Base-by-base conservation (phyloP, 2,888 invertebrate genomes). In the Cantharis rustica region DNA sequence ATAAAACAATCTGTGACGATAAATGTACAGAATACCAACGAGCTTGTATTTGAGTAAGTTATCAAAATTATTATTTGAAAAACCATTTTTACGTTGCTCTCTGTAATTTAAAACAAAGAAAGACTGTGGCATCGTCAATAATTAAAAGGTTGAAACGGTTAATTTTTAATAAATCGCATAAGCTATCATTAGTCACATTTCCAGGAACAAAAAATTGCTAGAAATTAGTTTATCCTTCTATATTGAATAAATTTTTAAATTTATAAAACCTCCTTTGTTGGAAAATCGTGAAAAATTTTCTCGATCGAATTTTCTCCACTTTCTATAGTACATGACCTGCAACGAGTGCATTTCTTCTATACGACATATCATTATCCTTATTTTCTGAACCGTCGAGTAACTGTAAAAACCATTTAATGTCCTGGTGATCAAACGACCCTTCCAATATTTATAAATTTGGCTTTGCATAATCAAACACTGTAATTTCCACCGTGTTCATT, bases 1-100 rank as follows among this genome's bases (percentile, higher is more conserved):
- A 66, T 66, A 66, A 66, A 66, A 66, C 64, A 66, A 66, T 66
- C 64, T 66, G 64, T 66, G 64, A 66, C 64, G 64, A 66, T 66
- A 66, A 66, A 66, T n/a, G 64, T 23, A 66, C 64, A 20, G 64
- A 66, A 66, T 66, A 66, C 64, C 17, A 66, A 66, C 23, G 17
- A 20, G 20, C 64, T 66, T 20, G 13, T 66, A 66, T 66, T 66
- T 66, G n/a, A 66, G 47, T 47, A 66, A 66, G 11, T 66, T 20
- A 66, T 66, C 17, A 66, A 66, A 66, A 20, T 66, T 66, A 66
- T 66, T 66, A n/a, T 66, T 66, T 66, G 7, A 66, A 20, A n/a
- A 66, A 47, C 47, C 47, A 47, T 47, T 47, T 47, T 47, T 47
- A 47, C 47, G n/a, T 47, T 47, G n/a, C 7, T 9, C 47, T 47